Base-by-base conservation (phyloP, 2,888 invertebrate species). In the Drosophila mimetica region DNA sequence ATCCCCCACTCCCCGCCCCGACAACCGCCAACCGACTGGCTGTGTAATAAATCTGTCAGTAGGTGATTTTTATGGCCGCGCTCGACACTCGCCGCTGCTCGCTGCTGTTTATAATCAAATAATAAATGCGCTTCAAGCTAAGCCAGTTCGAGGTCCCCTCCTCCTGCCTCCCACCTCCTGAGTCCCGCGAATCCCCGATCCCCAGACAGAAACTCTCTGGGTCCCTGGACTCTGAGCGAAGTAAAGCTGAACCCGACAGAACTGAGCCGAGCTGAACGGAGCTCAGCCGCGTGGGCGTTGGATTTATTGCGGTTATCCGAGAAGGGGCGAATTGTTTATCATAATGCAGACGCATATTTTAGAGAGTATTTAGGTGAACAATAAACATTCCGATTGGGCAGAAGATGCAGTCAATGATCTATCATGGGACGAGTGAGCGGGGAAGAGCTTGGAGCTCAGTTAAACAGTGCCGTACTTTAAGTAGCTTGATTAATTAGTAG, bases 11-110 rank as follows among this genome's bases (percentile, higher is more conserved):
- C 28, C 16, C 44, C 14, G 16, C 37, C 51, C 47, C 50, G 16
- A 47, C 58, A 20, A 47, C 58, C 69, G 30, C 60, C 67, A 46
- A 39, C 72, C 51, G 63, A 75, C 75, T 46, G 46, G 46, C 46
- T 77, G 80, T 81, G 90, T 89, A 90, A 89, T 90, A 90, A 90
- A 89, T 89, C 89, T 89, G 90, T 89, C 90, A 90, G 80, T 87
- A 88, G 87, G 87, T 89, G 90, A 89, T 86, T 84, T 84, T 84
- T 84, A 84, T 84, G 80, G 84, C 72, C 78, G 65, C 77, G 78
- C 83, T 84, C 86, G 74, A 86, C 88, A 79, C 77, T 79, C 71
- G 69, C 75, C 82, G 76, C 42, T 34, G 63, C 53, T 61, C 55
- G 74, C 88, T 82, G 83, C 84, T 87, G 82, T 81, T 82, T 82